Evolutionary conservation across 2,113 vertebrate genomes (phyloP), one percentile per base, ranked within the genome.

Genomic region (Psettodes erumei): DNA sequence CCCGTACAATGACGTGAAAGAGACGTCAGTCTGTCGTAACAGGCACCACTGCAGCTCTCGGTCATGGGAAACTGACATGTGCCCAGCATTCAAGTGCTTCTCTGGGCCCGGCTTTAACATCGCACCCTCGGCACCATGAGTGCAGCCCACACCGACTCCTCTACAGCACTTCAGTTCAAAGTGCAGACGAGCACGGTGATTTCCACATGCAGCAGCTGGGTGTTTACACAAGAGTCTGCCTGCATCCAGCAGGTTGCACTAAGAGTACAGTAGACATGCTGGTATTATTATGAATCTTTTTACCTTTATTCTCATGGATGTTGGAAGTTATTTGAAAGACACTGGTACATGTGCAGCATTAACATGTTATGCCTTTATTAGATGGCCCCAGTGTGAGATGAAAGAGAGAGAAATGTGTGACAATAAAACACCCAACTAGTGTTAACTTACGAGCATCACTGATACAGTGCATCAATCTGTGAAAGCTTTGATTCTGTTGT

Each of bases 51-150:
- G 83, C 71, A 77, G 62, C 45, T 81, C 60, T 45, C 75, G 76
- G 81, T 87, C 79, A 83, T 78, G 67, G 67, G 70, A 85, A 86
- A 72, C 75, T 63, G 30, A 73, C 35, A 77, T 80, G 60, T 30
- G 53, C 63, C 87, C 73, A 65, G 73, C 65, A 77, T 74, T 70
- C 78, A 71, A 72, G 75, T 19, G 66, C 48, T 60, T 55, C 75
- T 53, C 38, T 64, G 61, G 42, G 56, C 68, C 35, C 18, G 35
- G 48, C 30, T 75, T 68, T 35, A 79, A 56, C 59, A 53, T 71
- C 53, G 43, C 30, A 51, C 56, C 66, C 65, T 61, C 58, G 65
- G 72, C 81, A 54, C 19, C 65, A 32, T 6, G 35, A 67, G 38
- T 27, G 25, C 21, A 47, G 38, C 62, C n/a, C 47, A 30, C 30